Conservation (phyloP, 2,797 vertebrate genomes). For the Xenops minutus region DNA sequence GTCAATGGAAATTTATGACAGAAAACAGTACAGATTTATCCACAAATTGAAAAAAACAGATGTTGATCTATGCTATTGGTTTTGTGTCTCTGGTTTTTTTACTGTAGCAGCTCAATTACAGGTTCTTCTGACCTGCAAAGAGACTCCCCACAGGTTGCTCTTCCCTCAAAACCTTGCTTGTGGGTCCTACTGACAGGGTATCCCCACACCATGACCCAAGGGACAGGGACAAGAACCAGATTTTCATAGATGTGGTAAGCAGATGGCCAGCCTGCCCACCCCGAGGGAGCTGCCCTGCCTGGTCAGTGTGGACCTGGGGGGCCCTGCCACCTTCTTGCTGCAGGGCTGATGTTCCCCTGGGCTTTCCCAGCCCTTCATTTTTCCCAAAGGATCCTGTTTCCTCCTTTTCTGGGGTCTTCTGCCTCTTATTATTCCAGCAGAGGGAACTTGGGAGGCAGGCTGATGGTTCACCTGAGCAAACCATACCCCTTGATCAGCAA, state of each 20-base stretch:
- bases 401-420: not conserved
- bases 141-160: not conserved
- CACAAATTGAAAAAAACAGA: not conserved
- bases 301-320: accelerated
- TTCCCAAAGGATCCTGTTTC: not conserved
- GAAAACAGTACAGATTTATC: not conserved
- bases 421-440: not conserved
- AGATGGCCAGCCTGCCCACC: not conserved
- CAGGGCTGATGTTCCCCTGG: accelerated
- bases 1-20: not conserved
- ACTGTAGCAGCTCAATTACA: accelerated
- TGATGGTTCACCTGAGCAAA: not conserved
- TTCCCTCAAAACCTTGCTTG: not conserved
- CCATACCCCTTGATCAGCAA: accelerated
- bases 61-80: not conserved
- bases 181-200: not conserved
- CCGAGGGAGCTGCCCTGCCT: not conserved
- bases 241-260: not conserved
- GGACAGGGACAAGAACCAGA: accelerated
- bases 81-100: not conserved
- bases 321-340: not conserved
- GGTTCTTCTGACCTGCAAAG: not conserved
- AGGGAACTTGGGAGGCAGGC: not conserved
- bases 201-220: not conserved
- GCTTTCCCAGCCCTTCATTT: accelerated